Percentiles rank a stretch among this genome's conserved stretches.
These are phyloP conservation scores for Plestiodon gilberti DNA, from an alignment of 2,113 vertebrate species.

Conservation along the genomic window DNA sequence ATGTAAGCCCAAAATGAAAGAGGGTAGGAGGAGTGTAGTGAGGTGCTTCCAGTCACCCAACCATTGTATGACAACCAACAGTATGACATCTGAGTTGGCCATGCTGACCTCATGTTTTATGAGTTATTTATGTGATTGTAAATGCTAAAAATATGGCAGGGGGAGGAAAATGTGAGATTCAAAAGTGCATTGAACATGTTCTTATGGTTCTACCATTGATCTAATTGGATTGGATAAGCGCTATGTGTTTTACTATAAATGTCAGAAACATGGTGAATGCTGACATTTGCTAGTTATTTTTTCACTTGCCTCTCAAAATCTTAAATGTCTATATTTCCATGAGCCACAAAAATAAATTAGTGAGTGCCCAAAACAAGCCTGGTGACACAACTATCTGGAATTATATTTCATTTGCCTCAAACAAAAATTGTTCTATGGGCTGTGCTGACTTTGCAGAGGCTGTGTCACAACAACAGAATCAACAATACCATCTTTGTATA, in stretches of 20 bases:
- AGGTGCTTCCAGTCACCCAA: not conserved
- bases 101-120: not conserved
- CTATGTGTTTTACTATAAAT: not conserved
- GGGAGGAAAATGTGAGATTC: not conserved
- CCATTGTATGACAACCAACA: not conserved
- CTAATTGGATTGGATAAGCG: not conserved
- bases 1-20: not conserved
- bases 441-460: conserved; percentile 11
- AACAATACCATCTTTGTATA: not conserved
- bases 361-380: not conserved
- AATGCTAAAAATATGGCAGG: not conserved
- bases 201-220: not conserved
- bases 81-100: not conserved
- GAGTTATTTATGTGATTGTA: not conserved
- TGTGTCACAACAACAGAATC: not conserved
- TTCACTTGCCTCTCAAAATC: not conserved
- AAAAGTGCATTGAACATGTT: not conserved
- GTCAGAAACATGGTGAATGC: not conserved
- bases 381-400: not conserved
- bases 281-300: conserved; percentile 8
- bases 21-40: not conserved
- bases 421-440: not conserved
- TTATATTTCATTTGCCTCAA: not conserved
- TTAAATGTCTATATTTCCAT: not conserved
- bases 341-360: not conserved